Evolutionary conservation across 2,797 vertebrate genomes (phyloP), one percentile per base, ranked within the genome.

Genomic region (Anniella stebbinsi): DNA sequence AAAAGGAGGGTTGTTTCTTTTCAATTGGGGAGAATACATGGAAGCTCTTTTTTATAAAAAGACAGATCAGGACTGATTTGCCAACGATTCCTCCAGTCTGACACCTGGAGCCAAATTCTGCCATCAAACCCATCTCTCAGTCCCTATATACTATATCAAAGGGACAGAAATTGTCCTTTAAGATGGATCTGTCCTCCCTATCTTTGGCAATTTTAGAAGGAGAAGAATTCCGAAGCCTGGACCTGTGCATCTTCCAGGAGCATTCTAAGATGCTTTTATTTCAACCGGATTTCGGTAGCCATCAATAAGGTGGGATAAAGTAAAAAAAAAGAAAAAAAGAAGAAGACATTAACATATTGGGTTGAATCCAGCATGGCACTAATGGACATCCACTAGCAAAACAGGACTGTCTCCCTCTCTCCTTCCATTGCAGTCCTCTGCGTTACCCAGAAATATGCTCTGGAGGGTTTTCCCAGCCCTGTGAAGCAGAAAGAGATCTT

Each of bases 1-100:
- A 92, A 63, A 93, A 67, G 63, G 0, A 73, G 51, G 84, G 89
- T 72, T 87, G 2, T 0, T 91, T 95, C 87, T 41, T 12, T 91
- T 91, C 30, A 87, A 77, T 72, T 6, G 8, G 51, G 30, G 38
- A 38, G 45, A 67, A 76, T 84, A 92, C 90, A 28, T 1, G 3
- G 12, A 1, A 85, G 36, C 4, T 81, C 57, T 0, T 0, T 88
- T 93, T 91, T 11, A 66, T 80, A 41, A 81, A 87, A 91, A 91
- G 80, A 8, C 28, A 86, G 67, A 67, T 15, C 12, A 33, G 2
- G 33, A 86, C 69, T 86, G 80, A 87, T 89, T 93, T 93, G 36
- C 30, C 80, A 92, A 48, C 48, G 57, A n/a, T 88, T 93, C 17
- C 21, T 91, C n/a, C 84, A 45, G 3, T 8, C 28, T 38, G 36